Percentiles rank a stretch among this genome's conserved stretches.
These are phyloP conservation scores for Ellobius talpinus DNA, from an alignment of 2,113 vertebrate genomes.

Conservation along the genomic window DNA sequence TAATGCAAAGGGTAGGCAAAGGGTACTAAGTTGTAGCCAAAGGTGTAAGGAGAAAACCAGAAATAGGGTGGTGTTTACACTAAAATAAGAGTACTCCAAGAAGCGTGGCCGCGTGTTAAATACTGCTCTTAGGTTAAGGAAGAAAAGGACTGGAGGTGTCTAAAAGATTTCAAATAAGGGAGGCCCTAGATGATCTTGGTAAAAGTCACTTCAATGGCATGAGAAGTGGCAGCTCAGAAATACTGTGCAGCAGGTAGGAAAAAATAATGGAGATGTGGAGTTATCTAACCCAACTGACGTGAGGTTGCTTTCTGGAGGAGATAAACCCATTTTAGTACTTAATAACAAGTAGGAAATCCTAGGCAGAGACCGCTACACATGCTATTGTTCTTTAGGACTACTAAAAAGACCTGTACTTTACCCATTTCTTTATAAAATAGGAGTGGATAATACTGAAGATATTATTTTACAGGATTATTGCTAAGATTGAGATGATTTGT, in stretches of 20 bases:
- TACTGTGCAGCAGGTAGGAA: neutral
- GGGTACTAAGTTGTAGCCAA: slow-evolving; percentile 1
- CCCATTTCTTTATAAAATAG: slow-evolving; percentile 18
- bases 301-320: neutral
- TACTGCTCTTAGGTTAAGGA: neutral
- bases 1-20: neutral
- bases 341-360: neutral
- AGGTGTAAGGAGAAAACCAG: neutral
- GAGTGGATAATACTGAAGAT: neutral
- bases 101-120: neutral
- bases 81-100: neutral
- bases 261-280: neutral
- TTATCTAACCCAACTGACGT: neutral
- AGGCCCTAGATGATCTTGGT: neutral
- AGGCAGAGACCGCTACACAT: neutral
- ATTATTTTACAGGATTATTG: neutral
- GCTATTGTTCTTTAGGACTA: neutral
- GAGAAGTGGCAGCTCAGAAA: neutral
- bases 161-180: slow-evolving; percentile 32
- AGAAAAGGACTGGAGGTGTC: slow-evolving; percentile 1
- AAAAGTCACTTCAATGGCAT: neutral
- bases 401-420: neutral
- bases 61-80: neutral
- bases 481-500: slow-evolving; percentile 3
- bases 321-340: neutral